Evolutionary conservation across 2,888 invertebrate species (phyloP), one percentile per base, ranked within the genome.

Genomic region (Thymelicus lineola): DNA sequence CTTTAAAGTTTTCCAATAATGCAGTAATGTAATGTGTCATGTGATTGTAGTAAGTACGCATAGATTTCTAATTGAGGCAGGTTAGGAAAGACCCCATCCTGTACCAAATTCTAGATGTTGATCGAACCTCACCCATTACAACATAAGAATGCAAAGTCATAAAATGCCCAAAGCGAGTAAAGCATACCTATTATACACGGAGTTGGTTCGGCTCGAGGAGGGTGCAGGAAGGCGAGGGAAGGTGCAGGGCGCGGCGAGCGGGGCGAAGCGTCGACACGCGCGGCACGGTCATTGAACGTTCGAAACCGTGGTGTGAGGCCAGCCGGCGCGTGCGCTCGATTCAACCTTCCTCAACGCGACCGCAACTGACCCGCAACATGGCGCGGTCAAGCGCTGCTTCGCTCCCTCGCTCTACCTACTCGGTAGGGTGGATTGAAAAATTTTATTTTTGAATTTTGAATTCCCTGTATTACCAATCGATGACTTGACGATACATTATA

Each of bases 261-360:
- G 87, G 83, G 82, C 80, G 84, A 83, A 80, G 84, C 78, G 83
- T 82, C 87, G 88, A 94, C 95, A 95, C 95, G 95, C 94, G 95
- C 91, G 83, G 85, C 85, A 85, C 90, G 91, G 91, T 91, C 92
- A 89, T 85, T 90, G 93, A 92, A 91, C 93, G 93, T 84, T 86
- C 83, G 91, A 79, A 92, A 91, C 90, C 92, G 79, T 80, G 78
- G 88, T 89, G 71, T 80, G 89, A 89, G 89, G 92, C 93, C 86
- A 75, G 77, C 72, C 84, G 87, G 89, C 91, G 90, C 91, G 91
- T 91, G 93, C 89, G 90, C 87, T 90, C 92, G 90, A 90, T 91
- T 91, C 92, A 93, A 93, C 93, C 93, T 93, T 93, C 92, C 93
- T 93, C 93, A 93, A 93, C 83, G 90, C 91, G 92, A 93, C 93